A percentile compares a stretch with the other conserved stretches of the same genome.
Evolutionary conservation across 2,888 invertebrate species (phyloP).

Genomic region (Xanthorhoe spadicearia): DNA sequence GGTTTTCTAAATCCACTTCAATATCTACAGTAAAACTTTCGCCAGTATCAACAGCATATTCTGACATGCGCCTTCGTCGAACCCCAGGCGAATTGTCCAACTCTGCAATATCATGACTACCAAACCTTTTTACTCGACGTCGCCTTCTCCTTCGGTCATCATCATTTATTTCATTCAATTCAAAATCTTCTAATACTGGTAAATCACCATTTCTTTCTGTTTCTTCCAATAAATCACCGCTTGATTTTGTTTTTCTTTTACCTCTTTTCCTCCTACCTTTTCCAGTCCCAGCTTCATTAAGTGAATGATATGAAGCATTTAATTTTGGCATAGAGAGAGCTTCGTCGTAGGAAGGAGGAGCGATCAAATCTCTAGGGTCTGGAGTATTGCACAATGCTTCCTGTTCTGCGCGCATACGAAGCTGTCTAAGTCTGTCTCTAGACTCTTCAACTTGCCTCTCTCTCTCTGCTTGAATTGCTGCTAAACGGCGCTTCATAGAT

Average conservation of each 20-base stretch:
- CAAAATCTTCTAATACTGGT: conserved; percentile 64
- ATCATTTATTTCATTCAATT: conserved; percentile 60
- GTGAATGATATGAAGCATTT: conserved; percentile 85
- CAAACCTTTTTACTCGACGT: conserved; percentile 63
- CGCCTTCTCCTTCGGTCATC: conserved; percentile 59
- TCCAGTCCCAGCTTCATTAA: conserved; percentile 75
- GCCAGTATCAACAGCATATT: conserved; percentile 56
- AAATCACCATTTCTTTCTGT: conserved; percentile 75
- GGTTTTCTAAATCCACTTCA: conserved; percentile 66
- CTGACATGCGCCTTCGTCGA: conserved; percentile 74
- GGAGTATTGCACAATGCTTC: conserved; percentile 86
- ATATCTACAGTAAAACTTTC: conserved; percentile 65
- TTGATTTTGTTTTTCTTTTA: conserved; percentile 80
- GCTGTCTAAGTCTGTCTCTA: conserved; percentile 82
- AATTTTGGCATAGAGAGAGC: conserved; percentile 90
- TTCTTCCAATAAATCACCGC: conserved; percentile 79
- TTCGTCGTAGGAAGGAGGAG: conserved; percentile 91
- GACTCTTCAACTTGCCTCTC: conserved; percentile 85
- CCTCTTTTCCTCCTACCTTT: conserved; percentile 73
- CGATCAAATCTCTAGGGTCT: conserved; percentile 87
- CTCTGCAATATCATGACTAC: conserved; percentile 78
- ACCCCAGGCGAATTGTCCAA: conserved; percentile 76
- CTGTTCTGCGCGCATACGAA: conserved; percentile 81
- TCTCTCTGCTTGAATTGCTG: conserved; percentile 78
- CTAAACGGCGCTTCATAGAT: conserved; percentile 82